These are phyloP conservation scores for Minunthozetes semirufus DNA, from an alignment of 2,888 invertebrate genomes.

Conservation along the genomic window DNA sequence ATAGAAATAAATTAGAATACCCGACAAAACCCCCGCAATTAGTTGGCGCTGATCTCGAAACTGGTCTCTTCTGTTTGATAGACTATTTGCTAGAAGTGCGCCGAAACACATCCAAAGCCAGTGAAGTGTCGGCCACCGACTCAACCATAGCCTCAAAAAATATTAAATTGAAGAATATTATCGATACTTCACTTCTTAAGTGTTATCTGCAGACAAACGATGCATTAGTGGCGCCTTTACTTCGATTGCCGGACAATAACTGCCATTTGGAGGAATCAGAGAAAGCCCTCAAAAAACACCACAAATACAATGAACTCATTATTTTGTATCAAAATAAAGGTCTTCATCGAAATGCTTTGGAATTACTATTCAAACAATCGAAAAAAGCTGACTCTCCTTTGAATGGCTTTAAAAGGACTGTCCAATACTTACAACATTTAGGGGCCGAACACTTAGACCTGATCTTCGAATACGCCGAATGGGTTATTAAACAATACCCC, in stretches of 20 bases:
- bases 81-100: conserved; percentile 73
- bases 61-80: conserved; percentile 77
- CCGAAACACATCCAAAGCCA: conserved; percentile 10
- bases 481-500: conserved; percentile 78
- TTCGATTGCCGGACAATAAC: conserved; percentile 72
- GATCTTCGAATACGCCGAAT: conserved; percentile 87
- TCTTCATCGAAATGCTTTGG: conserved; percentile 82
- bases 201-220: conserved; percentile 96
- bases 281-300: conserved; percentile 71
- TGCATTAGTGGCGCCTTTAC: conserved; percentile 79
- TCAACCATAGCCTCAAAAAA: not conserved
- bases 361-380: conserved; percentile 66
- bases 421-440: conserved; percentile 82
- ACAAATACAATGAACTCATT: conserved; percentile 85
- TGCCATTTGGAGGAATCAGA: conserved; percentile 93
- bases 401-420: conserved; percentile 71
- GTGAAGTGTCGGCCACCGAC: not conserved
- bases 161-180: conserved; percentile 69
- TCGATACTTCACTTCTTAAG: conserved; percentile 92
- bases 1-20: conserved; percentile 54
- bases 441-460: conserved; percentile 74
- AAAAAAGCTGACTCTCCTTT: conserved; percentile 51
- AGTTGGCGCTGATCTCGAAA: conserved; percentile 76
- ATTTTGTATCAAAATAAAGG: conserved; percentile 92
- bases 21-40: conserved; percentile 57